Base-by-base conservation (phyloP, 2,113 vertebrate species). In the Rhombomys opimus region DNA sequence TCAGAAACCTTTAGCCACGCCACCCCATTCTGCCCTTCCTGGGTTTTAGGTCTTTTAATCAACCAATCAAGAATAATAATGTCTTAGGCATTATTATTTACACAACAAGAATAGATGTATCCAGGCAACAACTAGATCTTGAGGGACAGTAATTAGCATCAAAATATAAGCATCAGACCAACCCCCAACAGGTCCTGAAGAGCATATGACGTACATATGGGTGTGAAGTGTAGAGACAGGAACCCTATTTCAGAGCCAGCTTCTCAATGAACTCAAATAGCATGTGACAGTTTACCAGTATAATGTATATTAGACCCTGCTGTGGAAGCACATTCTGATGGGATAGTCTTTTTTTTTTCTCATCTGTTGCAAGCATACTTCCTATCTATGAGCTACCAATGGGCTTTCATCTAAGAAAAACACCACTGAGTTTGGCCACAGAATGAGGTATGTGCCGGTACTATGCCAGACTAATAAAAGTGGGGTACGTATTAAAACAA, bases 401-500 rank as follows among this genome's bases (percentile, higher is more conserved):
- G 46, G 0, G 22, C 13, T 1, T 22, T 11, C 13, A 17, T 30
- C 54, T 27, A 23, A 41, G n/a, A 52, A 50, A 52, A 27, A 18
- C 38, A 17, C 7, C 15, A 8, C 0, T 68, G 50, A 61, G 1
- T 35, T 0, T 94, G 92, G 46, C 92, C 8, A 38, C 70, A 30
- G 94, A 94, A 5, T 27, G 30, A 4, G 92, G 89, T 92, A 80
- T 0, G 94, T 92, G 32, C 10, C 2, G 2, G 13, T 10, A 2
- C 32, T 7, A 13, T 1, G 17, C 5, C 13, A 6, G 54, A 17
- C 32, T 25, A 9, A 14, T 10, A 4, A 35, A 67, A 1, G 20
- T 0, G 2, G 70, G 54, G 11, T 5, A 0, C 0, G 17, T 89
- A n/a, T 4, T 32, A 75, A n/a, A 27, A 2, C 27, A 38, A 67